Evolutionary conservation across 2,888 invertebrate species (phyloP).

Genomic region (Hydrotaea cyrtoneurina): DNA sequence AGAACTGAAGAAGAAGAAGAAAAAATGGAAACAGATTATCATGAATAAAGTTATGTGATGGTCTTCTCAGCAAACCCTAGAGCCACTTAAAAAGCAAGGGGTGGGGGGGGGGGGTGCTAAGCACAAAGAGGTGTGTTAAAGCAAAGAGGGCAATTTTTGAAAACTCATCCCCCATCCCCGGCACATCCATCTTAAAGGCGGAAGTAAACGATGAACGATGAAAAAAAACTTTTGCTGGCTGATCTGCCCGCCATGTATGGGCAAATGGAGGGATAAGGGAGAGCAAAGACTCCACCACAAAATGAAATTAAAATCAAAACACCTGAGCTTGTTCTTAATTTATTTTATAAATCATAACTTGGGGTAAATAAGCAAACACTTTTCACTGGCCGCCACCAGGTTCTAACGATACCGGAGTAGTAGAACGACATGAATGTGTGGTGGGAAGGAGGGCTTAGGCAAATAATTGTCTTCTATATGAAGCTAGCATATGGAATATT

Average conservation of each 20-base stretch:
- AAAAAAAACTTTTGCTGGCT: background rate
- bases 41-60: background rate
- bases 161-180: background rate
- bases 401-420: too few species aligned
- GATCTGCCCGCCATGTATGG: background rate
- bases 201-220: background rate
- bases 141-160: background rate
- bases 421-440: too few species aligned
- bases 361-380: background rate
- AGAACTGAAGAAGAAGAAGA: background rate
- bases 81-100: background rate
- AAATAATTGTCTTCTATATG: too few species aligned
- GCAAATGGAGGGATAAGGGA: background rate
- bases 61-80: background rate
- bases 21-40: background rate
- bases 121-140: background rate
- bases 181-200: too few species aligned
- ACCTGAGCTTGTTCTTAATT: conserved; percentile 13
- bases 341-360: conserved; percentile 19
- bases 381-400: background rate
- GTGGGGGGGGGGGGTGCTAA: background rate
- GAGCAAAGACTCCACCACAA: background rate
- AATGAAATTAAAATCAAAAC: conserved; percentile 32
- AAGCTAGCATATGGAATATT: too few species aligned
- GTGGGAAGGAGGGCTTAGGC: too few species aligned